Percentiles rank a stretch among this genome's conserved stretches.
Conservation (phyloP, 2,113 vertebrate species). For the Oryctolagus cuniculus region mOryCun1.1 NC_091432.1:171044001-171044500, state of each 20-base stretch:
- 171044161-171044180: too few species aligned
- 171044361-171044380: slow-evolving; percentile 22
- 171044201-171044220: too few species aligned
- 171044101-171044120: too few species aligned
- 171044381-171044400: slow-evolving; percentile 1
- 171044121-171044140: too few species aligned
- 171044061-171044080: too few species aligned
- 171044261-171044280: background rate
- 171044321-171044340: slow-evolving; percentile 33
- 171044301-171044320: background rate
- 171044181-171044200: too few species aligned
- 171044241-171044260: background rate
- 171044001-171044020: too few species aligned
- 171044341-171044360: slow-evolving; percentile 39
- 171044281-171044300: background rate
- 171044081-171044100: too few species aligned
- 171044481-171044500: slow-evolving; percentile 70
- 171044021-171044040: too few species aligned
- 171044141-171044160: too few species aligned
- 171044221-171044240: background rate
- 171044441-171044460: slow-evolving; percentile 58
- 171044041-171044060: too few species aligned
- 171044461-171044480: slow-evolving; percentile 72
- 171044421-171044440: slow-evolving; percentile 65
- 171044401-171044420: slow-evolving; percentile 62